Conservation (phyloP, 2,113 vertebrate genomes). For the Cyprinus carpio region DNA sequence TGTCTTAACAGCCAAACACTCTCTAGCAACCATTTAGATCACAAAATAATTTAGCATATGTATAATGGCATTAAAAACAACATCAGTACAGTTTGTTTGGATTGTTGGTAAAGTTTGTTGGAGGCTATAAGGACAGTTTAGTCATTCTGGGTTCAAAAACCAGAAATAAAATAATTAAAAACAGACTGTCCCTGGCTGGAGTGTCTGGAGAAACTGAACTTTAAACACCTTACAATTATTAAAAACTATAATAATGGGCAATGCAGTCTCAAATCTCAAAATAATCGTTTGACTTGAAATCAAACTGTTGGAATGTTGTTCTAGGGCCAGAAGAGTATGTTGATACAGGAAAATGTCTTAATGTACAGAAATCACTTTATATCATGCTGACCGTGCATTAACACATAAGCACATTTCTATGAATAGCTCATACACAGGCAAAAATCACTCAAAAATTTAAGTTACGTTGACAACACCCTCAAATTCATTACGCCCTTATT, state of each 20-base stretch:
- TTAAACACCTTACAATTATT: neutral
- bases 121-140: neutral
- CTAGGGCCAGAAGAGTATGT: neutral
- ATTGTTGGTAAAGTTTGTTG: neutral
- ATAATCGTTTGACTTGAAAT: neutral
- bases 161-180: neutral
- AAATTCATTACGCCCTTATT: slow-evolving; percentile 3
- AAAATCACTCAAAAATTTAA: neutral
- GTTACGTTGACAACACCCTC: neutral
- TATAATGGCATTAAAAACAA: neutral
- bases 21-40: too few species aligned
- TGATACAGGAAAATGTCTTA: neutral
- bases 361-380: neutral
- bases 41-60: too few species aligned
- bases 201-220: neutral
- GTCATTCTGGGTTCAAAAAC: neutral
- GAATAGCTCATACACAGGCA: neutral
- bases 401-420: neutral
- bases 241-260: neutral
- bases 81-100: neutral
- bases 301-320: neutral
- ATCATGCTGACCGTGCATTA: neutral
- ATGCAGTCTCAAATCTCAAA: neutral
- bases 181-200: neutral
- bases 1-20: too few species aligned